Base-by-base conservation (phyloP, 2,113 vertebrate species). In the Myrmophylax atrothorax region DNA sequence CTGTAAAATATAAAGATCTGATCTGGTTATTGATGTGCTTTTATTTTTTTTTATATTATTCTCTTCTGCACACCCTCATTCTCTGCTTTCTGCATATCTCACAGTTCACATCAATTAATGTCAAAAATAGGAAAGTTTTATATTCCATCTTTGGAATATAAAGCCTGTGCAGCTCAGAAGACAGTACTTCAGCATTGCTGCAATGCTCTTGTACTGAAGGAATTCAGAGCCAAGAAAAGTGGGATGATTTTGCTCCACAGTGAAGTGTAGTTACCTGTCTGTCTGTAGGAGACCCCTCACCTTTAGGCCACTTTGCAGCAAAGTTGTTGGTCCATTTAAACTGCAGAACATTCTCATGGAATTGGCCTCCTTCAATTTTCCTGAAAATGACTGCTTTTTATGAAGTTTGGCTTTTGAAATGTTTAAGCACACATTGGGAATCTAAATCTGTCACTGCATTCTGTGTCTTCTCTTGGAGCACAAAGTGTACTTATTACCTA, bases 41-140 rank as follows among this genome's bases (percentile, higher is more conserved):
- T 84, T 68, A n/a, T 2, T 3, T 47, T 77, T 53, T 67, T 18
- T 77, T 53, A 62, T 15, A 23, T 52, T 76, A 13, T 33, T 12
- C 6, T 60, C 11, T 75, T 52, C 46, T 37, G 42, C 35, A 40
- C 6, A 8, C 23, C 3, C 18, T 29, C 0, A 0, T 52, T 28
- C 10, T 9, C 16, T 3, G 0, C 7, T 24, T 73, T 68, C 42
- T 81, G 33, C 7, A 3, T 37, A 24, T 67, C 37, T 56, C 44
- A 38, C 5, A 73, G 28, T 26, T 33, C 15, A 37, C 10, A 26
- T 38, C 22, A n/a, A 35, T 68, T 91, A 63, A 37, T n/a, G 20
- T 59, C 44, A 69, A 72, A 80, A 80, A n/a, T 13, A 68, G 10
- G 46, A 46, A 59, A 59, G 28, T 59, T n/a, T n/a, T n/a, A n/a